A percentile compares a stretch with the other conserved stretches of the same genome.
These are phyloP conservation scores for Solenopsis invicta DNA, from an alignment of 1,140 invertebrate species.

Conservation along the genomic window DNA sequence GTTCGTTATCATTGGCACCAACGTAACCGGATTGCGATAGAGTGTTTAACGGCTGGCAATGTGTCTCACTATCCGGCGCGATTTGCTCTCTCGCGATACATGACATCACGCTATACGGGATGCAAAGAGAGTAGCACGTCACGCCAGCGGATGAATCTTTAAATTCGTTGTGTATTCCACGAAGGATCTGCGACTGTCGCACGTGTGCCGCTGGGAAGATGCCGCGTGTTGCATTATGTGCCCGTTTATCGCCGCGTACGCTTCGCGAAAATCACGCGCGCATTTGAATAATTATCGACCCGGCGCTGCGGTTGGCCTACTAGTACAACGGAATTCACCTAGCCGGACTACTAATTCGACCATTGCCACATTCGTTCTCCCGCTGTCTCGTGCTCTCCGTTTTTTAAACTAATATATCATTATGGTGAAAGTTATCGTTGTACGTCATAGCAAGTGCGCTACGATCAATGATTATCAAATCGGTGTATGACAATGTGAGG, in stretches of 20 bases:
- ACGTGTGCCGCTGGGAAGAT: background rate
- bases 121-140: background rate
- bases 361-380: background rate
- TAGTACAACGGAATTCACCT: background rate
- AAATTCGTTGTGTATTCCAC: constrained; percentile 14
- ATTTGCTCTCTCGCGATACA: constrained; percentile 13
- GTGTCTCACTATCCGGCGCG: background rate
- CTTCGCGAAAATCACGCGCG: background rate
- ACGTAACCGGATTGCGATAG: constrained; percentile 19
- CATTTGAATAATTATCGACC: constrained; percentile 33
- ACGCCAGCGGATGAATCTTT: constrained; percentile 1
- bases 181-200: background rate
- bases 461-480: constrained; percentile 20
- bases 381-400: background rate
- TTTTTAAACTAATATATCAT: background rate
- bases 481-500: background rate
- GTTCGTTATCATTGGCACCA: constrained; percentile 18
- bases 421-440: constrained; percentile 15
- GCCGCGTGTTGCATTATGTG: constrained; percentile 40
- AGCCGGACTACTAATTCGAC: background rate
- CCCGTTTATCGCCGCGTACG: constrained; percentile 32
- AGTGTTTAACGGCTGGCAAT: background rate
- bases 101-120: background rate
- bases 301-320: background rate
- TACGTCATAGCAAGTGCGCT: constrained; percentile 9